Evolutionary conservation across 2,113 vertebrate species (phyloP), one percentile per base, ranked within the genome.

Genomic region (Peromyscus leucopus): DNA sequence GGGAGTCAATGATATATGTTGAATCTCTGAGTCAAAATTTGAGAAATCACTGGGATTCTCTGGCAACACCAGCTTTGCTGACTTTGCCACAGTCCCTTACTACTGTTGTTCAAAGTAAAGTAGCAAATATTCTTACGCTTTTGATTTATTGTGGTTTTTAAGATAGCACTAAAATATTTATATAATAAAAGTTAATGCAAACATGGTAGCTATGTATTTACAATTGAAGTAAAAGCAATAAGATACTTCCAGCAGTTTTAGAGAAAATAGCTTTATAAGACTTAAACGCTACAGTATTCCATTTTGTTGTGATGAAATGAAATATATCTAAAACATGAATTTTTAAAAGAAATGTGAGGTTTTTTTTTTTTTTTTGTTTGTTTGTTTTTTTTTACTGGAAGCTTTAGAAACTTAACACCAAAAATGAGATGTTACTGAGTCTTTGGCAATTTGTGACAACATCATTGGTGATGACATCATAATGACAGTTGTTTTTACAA

Each of bases 71-170:
- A 82, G 33, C 28, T 94, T 82, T 96, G 55, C 46, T 90, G 17
- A 87, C 88, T 95, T 97, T 48, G 96, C 19, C 86, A 31, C 0
- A 16, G 8, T 1, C 22, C 22, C 2, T 57, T 80, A 42, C 24
- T 36, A 87, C 1, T 46, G 4, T 92, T 63, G 19, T 63, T 89
- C 22, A n/a, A n/a, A 57, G 39, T 79, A 79, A 93, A 75, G 9
- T 28, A 7, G 9, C 46, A 78, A 78, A 67, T 1, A 79, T 63
- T 31, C 51, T 26, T 28, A 61, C 55, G 7, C 55, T 48, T 93
- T 61, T 86, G 28, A 88, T 87, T 74, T 78, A 90, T 63, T 86
- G 33, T 90, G 21, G 57, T 91, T 84, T 84, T 90, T 83, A 80
- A 76, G 90, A 72, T 90, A 86, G 0, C 2, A 72, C 0, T 57